Evolutionary conservation across 2,888 invertebrate species (phyloP).

Genomic region (Cacoxenus indagator): DNA sequence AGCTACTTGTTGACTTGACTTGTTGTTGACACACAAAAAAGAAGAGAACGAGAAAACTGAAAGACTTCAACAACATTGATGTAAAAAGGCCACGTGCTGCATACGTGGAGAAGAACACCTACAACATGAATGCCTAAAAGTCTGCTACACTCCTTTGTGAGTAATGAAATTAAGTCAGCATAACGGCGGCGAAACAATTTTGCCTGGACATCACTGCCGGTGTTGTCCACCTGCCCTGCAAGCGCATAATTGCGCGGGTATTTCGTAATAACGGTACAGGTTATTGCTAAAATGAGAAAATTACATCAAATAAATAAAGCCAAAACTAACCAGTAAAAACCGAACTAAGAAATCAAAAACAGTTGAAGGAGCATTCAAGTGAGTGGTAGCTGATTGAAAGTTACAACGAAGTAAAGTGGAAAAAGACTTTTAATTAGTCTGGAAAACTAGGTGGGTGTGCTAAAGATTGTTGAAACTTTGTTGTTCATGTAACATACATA

Average conservation of each 20-base stretch:
- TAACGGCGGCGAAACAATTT: too few relatives aligned
- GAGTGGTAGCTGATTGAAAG: constrained; percentile 1
- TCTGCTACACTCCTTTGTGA: constrained; percentile 40
- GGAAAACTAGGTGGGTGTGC: neutral
- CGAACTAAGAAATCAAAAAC: too few relatives aligned
- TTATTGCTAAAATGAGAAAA: constrained; percentile 55
- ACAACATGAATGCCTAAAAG: constrained; percentile 23
- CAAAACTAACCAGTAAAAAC: neutral
- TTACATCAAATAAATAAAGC: constrained; percentile 41
- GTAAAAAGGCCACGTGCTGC: neutral
- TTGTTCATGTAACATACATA: too few relatives aligned
- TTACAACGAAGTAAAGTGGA: constrained; percentile 31
- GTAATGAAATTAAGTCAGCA: constrained; percentile 50
- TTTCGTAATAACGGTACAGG: constrained; percentile 44
- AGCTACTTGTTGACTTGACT: too few relatives aligned
- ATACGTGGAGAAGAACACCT: neutral
- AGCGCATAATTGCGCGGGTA: neutral
- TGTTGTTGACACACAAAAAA: too few relatives aligned
- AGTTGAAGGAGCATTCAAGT: too few relatives aligned
- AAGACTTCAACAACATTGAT: neutral
- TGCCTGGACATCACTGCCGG: too few relatives aligned
- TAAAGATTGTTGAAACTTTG: too few relatives aligned
- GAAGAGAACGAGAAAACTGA: neutral
- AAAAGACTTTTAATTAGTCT: neutral
- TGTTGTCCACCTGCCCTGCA: constrained; percentile 34